Base-by-base conservation (phyloP, 2,113 vertebrate genomes). In the Leptocoma aspasia region DNA sequence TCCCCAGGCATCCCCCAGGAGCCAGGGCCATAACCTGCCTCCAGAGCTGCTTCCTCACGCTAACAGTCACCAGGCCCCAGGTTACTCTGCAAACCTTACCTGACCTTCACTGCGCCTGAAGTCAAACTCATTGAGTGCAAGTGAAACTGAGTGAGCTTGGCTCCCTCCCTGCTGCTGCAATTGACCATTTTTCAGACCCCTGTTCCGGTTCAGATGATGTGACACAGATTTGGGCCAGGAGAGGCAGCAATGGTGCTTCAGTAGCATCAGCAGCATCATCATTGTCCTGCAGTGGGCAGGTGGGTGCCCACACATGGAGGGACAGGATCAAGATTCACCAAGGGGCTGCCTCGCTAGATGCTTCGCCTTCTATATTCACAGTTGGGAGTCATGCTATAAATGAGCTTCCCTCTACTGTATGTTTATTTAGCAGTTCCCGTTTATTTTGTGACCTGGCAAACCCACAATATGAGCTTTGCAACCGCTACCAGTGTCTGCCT, bases 251-350 rank as follows among this genome's bases (percentile, higher is more conserved):
- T 22, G 10, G 64, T 9, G 3, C 47, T 82, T 54, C 10, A 9
- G 66, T 45, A 49, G 84, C 1, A 6, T 10, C 28, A 57, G 28
- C 39, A 26, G 44, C 37, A 59, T 3, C 27, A 3, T 7, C 5
- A n/a, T 27, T 26, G 2, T 18, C 52, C 39, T 10, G 47, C 2
- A 2, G 54, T 4, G 1, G 20, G 30, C 8, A 6, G 50, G 26
- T 6, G 2, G 33, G 35, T 50, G 39, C 42, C 47, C 42, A 4
- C 11, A 2, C 0, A 1, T 7, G 4, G 26, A 3, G 60, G 41
- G 47, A 19, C 18, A 2, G 66, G 45, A 50, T 16, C 0, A 9
- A 35, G 56, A 21, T 28, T 47, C 7, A 2, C 33, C 3, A 11
- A 49, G 70, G 84, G 42, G 59, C 82, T 76, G 73, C 61, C 39